Evolutionary conservation across 1,140 invertebrate species (phyloP).

Genomic region (Plectrocnemia conspersa): DNA sequence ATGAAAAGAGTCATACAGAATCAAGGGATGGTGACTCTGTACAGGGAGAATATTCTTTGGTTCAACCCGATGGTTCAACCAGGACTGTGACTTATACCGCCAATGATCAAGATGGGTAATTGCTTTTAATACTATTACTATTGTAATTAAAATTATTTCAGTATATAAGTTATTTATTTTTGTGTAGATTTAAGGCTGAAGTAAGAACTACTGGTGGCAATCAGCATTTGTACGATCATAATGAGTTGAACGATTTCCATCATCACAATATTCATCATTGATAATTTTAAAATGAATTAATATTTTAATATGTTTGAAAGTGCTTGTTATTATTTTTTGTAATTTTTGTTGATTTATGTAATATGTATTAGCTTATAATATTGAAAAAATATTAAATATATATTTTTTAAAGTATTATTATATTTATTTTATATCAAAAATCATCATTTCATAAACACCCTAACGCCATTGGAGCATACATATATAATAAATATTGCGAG

Average conservation of each 20-base stretch:
- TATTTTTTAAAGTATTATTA: too few relatives aligned
- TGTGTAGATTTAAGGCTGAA: conserved; percentile 17
- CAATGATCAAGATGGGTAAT: conserved; percentile 52
- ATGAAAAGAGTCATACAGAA: conserved; percentile 64
- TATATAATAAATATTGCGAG: too few relatives aligned
- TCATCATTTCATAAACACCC: too few relatives aligned
- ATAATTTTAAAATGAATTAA: neutral
- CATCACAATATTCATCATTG: conserved; percentile 13
- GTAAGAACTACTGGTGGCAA: conserved; percentile 18
- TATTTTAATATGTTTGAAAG: too few relatives aligned
- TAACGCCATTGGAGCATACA: too few relatives aligned
- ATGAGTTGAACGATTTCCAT: conserved; percentile 11
- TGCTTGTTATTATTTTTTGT: too few relatives aligned
- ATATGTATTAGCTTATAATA: too few relatives aligned
- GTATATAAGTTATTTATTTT: too few relatives aligned
- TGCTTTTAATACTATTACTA: conserved; percentile 37
- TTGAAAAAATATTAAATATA: too few relatives aligned
- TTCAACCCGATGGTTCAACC: conserved; percentile 55
- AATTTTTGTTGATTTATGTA: too few relatives aligned
- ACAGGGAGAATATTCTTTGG: conserved; percentile 53
- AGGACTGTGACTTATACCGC: conserved; percentile 56
- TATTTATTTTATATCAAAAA: too few relatives aligned
- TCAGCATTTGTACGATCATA: conserved; percentile 3
- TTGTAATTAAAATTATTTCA: conserved; percentile 3
- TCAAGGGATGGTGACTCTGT: conserved; percentile 58